phyloP scores from a whole-genome alignment of 1,140 invertebrate species.

The Trinorchestia longiramus region DNA sequence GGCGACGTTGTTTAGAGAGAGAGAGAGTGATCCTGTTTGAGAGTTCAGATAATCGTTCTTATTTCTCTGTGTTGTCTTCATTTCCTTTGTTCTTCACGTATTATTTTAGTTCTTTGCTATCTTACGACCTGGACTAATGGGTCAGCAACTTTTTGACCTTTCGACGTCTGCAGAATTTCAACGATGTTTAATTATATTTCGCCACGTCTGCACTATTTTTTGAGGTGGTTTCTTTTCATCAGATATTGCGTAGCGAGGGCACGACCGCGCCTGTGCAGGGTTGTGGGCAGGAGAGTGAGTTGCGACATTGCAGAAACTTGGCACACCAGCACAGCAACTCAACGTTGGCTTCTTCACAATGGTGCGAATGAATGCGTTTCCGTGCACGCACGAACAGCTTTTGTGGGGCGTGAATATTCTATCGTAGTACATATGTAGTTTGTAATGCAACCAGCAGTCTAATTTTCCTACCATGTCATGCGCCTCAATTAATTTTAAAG shows the following conservation, averaged over 20 bases:
- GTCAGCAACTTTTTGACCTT: neutral
- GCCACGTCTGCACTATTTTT: neutral
- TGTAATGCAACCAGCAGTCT: neutral
- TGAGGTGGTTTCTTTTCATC: neutral
- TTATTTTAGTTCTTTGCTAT: neutral
- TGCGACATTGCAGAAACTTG: neutral
- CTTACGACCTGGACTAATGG: neutral
- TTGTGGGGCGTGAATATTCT: neutral
- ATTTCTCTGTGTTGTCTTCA: neutral
- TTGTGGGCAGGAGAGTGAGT: neutral
- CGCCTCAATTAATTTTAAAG: neutral
- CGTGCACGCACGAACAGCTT: too few species aligned
- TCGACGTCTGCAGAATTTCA: neutral
- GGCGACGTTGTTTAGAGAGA: neutral
- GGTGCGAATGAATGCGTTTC: neutral
- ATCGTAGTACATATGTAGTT: neutral
- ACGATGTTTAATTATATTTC: neutral
- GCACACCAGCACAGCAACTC: neutral
- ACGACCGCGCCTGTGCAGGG: neutral
- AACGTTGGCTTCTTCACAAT: neutral
- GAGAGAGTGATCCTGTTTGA: neutral
- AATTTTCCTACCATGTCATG: neutral
- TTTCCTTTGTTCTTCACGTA: neutral
- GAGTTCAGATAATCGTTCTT: neutral
- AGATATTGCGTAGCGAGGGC: neutral